A percentile compares a stretch with the other conserved stretches of the same genome.
Evolutionary conservation across 2,797 vertebrate species (phyloP).

Genomic region (Microchirus variegatus): DNA sequence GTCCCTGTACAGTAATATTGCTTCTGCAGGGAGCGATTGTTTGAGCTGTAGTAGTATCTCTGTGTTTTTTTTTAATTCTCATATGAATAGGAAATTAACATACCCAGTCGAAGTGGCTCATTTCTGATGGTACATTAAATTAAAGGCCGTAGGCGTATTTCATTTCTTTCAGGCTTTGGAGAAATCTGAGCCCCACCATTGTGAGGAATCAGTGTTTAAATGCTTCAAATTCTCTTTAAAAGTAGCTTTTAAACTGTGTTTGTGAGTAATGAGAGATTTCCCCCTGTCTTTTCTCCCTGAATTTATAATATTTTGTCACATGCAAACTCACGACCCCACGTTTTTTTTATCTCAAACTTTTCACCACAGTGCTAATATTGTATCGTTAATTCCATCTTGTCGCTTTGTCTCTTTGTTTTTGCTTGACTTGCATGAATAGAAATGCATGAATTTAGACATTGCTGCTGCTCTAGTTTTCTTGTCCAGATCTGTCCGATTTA

Average conservation of each 20-base stretch:
- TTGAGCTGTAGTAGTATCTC: constrained; percentile 1
- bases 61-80: constrained; percentile 32
- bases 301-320: constrained; percentile 2
- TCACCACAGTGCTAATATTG: constrained; percentile 17
- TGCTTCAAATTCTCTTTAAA: constrained; percentile 23
- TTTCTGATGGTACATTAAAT: constrained; percentile 23
- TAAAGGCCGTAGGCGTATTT: constrained; percentile 32
- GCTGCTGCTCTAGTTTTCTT: constrained; percentile 65
- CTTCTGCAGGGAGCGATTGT: constrained; percentile 22
- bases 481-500: constrained; percentile 69
- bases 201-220: constrained; percentile 14
- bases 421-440: constrained; percentile 10
- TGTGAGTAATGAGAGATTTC: constrained; percentile 1
- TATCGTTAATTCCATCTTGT: constrained; percentile 50
- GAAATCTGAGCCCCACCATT: constrained; percentile 15
- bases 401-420: constrained; percentile 59
- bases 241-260: constrained; percentile 7
- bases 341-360: constrained; percentile 22
- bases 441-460: constrained; percentile 37
- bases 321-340: not conserved
- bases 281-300: constrained; percentile 5
- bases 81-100: constrained; percentile 34
- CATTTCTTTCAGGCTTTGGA: constrained; percentile 18
- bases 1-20: constrained; percentile 19
- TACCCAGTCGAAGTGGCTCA: constrained; percentile 16